Evolutionary conservation across 1,140 invertebrate genomes (phyloP), one percentile per base, ranked within the genome.

Genomic region (Campoletis sonorensis): DNA sequence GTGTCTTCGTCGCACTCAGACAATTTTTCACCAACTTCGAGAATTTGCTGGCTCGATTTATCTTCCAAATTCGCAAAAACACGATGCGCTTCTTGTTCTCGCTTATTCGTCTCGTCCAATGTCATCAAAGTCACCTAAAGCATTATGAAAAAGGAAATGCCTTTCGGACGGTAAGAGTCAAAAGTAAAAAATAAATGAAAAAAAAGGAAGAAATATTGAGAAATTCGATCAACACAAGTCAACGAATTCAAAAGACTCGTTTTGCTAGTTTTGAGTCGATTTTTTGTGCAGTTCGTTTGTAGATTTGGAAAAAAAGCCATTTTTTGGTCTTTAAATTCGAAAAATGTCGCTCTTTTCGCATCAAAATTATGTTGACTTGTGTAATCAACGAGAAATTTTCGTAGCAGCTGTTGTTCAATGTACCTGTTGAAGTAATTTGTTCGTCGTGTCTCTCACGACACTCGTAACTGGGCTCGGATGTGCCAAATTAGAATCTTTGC

Each of bases 91-190:
- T 85, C 80, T 76, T 51, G 72, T 79, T 84, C 80, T 58, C 64
- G 81, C 82, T 84, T 89, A 51, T 81, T 81, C 54, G 88, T 88
- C 81, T 93, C 92, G 26, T 93, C 90, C 49, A 93, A 82, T 40
- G 90, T 91, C 90, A 93, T 93, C 78, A 88, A 84, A 33, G 91
- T 93, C 75, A 92, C 90, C 89, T 91, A 82, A 23, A 64, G 61
- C 58, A 78, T 16, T 27, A 67, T 67, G 76, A 67, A 37, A 78
- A 67, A 78, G 76, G 37, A 78, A 78, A 45, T 78, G 33, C 76
- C 58, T 78, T 78, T 78, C 58, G 58, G 76, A 78, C 76, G 76
- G 21, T 82, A 54, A 68, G 58, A 81, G 79, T 82, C 82, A 78
- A 81, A 75, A 67, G 79, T 81, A 80, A 79, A 81, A 81, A 75